Evolutionary conservation across 1,140 invertebrate genomes (phyloP).

Genomic region (Procambarus clarkii): DNA sequence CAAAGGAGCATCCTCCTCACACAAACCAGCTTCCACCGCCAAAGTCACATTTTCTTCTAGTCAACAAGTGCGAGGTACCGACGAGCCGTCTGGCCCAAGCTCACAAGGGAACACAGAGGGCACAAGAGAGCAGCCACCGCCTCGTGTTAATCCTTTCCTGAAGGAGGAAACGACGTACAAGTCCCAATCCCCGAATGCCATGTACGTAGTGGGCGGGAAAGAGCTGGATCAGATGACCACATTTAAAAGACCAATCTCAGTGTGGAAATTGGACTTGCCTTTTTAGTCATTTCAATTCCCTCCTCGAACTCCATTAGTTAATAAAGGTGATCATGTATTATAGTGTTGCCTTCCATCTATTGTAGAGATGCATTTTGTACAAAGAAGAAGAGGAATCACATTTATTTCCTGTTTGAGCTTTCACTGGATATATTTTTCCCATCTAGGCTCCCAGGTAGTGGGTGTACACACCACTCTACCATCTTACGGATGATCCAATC

Average conservation of each 20-base stretch:
- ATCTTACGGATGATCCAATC: background rate
- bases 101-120: conserved; percentile 16
- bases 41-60: conserved; percentile 66
- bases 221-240: conserved; percentile 61
- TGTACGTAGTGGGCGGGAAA: conserved; percentile 66
- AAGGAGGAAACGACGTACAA: conserved; percentile 52
- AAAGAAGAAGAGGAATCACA: conserved; percentile 66
- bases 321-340: conserved; percentile 37
- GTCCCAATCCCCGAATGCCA: conserved; percentile 57
- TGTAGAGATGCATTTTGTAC: conserved; percentile 66
- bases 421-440: conserved; percentile 24
- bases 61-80: background rate
- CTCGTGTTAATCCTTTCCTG: conserved; percentile 69
- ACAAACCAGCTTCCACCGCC: background rate
- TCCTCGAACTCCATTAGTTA: conserved; percentile 1
- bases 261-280: conserved; percentile 61
- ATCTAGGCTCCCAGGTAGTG: background rate
- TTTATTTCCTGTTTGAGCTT: conserved; percentile 34
- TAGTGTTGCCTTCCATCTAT: conserved; percentile 59
- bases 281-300: conserved; percentile 21
- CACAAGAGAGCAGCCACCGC: conserved; percentile 41
- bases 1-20: conserved; percentile 24
- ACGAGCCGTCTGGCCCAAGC: background rate
- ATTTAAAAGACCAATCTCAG: conserved; percentile 61
- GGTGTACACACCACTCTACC: conserved; percentile 7